Conservation (phyloP, 2,113 vertebrate species). For the Isurus oxyrinchus region DNA sequence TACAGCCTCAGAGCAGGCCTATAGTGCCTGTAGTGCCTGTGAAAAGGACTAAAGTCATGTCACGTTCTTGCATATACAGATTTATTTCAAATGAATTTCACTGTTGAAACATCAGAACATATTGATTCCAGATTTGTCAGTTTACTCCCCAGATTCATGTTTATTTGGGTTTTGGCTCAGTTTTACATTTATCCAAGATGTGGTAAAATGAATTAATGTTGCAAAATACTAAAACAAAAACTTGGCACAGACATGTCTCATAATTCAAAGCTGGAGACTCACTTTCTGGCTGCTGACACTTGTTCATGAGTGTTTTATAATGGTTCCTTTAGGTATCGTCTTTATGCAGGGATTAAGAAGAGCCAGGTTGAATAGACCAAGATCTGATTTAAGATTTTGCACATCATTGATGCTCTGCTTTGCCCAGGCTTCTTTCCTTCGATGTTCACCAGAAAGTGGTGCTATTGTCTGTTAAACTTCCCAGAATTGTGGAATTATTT, state of each 20-base stretch:
- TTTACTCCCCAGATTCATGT: background rate
- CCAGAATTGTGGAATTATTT: background rate
- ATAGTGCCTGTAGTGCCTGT: background rate
- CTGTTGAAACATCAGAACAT: background rate
- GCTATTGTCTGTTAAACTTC: background rate
- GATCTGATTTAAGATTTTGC: background rate
- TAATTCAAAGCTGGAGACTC: background rate
- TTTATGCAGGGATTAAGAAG: background rate
- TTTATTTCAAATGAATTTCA: background rate
- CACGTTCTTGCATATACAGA: background rate
- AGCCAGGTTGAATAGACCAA: background rate
- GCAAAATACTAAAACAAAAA: background rate
- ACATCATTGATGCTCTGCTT: background rate
- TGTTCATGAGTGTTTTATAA: too few species aligned
- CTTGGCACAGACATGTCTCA: background rate
- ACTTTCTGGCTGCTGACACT: background rate
- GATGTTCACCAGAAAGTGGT: background rate
- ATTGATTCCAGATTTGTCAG: background rate
- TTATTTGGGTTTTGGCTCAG: background rate
- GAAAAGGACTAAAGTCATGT: background rate
- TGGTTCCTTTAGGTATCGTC: background rate
- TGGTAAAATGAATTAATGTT: background rate
- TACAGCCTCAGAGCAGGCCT: background rate
- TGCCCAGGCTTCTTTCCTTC: background rate
- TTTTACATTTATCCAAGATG: background rate